Evolutionary conservation across 2,888 invertebrate species (phyloP).

Genomic region (Neuroscelio doddi): DNA sequence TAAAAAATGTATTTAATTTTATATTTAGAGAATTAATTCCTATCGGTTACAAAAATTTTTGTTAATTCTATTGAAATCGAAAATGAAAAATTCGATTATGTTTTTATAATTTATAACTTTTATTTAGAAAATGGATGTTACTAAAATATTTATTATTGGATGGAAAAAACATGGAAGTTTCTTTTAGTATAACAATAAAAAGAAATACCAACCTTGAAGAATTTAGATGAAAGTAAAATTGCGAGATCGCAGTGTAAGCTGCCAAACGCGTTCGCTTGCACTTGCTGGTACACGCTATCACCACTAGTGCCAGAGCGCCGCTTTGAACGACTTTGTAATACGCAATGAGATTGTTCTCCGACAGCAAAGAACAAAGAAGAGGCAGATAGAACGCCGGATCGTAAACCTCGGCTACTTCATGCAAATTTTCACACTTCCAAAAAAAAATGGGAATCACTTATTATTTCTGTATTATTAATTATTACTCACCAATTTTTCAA

Average conservation of each 20-base stretch:
- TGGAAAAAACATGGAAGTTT: neutral
- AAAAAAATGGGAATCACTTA: neutral
- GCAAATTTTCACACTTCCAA: conserved; percentile 50
- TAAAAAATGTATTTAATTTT: too few relatives aligned
- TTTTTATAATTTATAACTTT: too few relatives aligned
- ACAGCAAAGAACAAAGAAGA: conserved; percentile 81
- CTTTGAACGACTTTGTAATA: conserved; percentile 81
- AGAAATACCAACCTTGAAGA: conserved; percentile 75
- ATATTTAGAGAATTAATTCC: too few relatives aligned
- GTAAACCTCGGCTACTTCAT: conserved; percentile 75
- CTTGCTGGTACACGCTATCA: conserved; percentile 81
- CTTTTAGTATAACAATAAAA: conserved; percentile 1
- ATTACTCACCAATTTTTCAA: too few relatives aligned
- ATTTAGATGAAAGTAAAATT: conserved; percentile 84
- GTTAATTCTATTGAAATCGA: too few relatives aligned
- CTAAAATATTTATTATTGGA: too few relatives aligned
- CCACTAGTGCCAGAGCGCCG: conserved; percentile 81
- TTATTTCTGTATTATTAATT: too few relatives aligned
- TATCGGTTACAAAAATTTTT: too few relatives aligned
- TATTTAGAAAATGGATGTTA: too few relatives aligned
- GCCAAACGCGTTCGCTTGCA: conserved; percentile 80
- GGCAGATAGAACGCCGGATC: conserved; percentile 89
- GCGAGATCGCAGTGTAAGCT: conserved; percentile 82
- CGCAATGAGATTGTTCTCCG: conserved; percentile 83
- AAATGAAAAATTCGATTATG: too few relatives aligned